A percentile compares a stretch with the other conserved stretches of the same genome.
Conservation (phyloP, 2,888 invertebrate genomes). For the Tipula vernalis region DNA sequence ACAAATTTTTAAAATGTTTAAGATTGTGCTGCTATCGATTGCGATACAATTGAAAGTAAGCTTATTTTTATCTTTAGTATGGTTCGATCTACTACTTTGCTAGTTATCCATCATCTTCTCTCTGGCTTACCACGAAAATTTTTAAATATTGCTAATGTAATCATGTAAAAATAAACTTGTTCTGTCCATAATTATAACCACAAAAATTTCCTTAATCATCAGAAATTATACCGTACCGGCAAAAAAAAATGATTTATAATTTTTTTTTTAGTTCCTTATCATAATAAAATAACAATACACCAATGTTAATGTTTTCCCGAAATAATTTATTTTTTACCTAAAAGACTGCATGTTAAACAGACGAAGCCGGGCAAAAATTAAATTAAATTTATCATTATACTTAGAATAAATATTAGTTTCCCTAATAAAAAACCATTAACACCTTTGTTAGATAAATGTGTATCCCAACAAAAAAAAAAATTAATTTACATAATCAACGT, state of each 20-base stretch:
- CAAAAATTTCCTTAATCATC: neutral
- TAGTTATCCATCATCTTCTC: too few species aligned
- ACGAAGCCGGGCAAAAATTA: neutral
- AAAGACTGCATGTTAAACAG: neutral
- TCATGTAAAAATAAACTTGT: too few species aligned
- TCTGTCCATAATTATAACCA: neutral
- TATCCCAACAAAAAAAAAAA: neutral
- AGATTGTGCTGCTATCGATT: too few species aligned
- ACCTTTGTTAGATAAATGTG: neutral
- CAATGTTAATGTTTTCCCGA: neutral
- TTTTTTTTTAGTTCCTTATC: neutral
- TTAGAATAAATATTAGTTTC: neutral
- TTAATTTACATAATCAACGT: neutral
- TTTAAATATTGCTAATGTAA: too few species aligned
- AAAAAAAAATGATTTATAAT: neutral
- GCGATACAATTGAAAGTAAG: too few species aligned
- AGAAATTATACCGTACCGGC: neutral
- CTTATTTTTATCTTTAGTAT: too few species aligned
- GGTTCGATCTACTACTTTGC: too few species aligned
- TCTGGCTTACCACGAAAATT: too few species aligned
- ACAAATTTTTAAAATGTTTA: too few species aligned
- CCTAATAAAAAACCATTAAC: neutral
- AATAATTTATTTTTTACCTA: neutral
- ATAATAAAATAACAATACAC: neutral
- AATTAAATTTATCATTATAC: neutral